Evolutionary conservation across 2,113 vertebrate genomes (phyloP).

Genomic region (Corythoichthys haematopterus): DNA sequence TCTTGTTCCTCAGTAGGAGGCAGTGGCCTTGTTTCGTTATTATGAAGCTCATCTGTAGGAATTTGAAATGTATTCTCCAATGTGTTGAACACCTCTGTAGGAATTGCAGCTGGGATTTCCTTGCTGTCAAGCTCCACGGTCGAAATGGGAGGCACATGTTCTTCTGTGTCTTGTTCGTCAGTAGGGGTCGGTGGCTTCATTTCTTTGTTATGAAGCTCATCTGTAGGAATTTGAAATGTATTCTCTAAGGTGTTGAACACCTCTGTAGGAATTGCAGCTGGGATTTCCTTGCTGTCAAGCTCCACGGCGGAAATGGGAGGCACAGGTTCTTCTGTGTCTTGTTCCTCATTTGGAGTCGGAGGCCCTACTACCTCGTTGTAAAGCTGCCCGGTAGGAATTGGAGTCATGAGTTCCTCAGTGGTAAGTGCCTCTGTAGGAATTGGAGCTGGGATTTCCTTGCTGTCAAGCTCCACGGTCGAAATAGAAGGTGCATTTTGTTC

Average conservation of each 20-base stretch:
- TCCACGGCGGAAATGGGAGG: too few species aligned
- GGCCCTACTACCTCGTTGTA: not conserved
- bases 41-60: not conserved
- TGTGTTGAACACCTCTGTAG: too few species aligned
- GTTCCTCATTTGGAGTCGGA: not conserved
- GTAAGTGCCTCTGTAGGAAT: not conserved
- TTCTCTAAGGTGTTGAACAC: not conserved
- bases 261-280: constrained; percentile 20
- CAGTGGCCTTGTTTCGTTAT: not conserved
- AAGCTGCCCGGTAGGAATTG: not conserved
- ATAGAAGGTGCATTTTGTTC: constrained; percentile 39
- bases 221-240: not conserved
- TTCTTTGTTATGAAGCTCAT: not conserved
- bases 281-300: not conserved
- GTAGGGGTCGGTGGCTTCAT: not conserved
- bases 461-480: not conserved
- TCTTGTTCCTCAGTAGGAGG: not conserved
- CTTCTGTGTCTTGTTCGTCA: not conserved
- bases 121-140: not conserved
- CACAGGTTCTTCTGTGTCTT: too few species aligned
- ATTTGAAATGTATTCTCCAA: not conserved
- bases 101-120: not conserved
- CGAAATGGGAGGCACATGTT: not conserved
- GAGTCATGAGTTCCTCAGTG: not conserved
- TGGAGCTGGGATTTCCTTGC: not conserved